Percentiles rank a stretch among this genome's conserved stretches.
phyloP scores from a whole-genome alignment of 2,113 vertebrate species.

The Mesoclemmys tuberculata region DNA sequence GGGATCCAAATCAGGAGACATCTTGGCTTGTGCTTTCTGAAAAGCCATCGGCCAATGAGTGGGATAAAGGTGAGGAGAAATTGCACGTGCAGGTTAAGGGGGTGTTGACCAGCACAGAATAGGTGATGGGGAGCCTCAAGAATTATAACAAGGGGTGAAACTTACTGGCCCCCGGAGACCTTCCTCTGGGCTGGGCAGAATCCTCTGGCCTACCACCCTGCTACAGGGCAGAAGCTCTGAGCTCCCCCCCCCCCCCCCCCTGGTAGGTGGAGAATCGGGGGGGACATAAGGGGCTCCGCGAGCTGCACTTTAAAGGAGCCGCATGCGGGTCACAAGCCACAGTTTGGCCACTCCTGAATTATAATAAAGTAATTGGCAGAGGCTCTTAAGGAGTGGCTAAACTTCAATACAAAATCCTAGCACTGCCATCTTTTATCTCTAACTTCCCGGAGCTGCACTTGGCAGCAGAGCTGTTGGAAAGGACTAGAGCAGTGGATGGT shows the following conservation, averaged over 20 bases:
- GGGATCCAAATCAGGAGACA: accelerated
- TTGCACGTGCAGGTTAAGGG: accelerated
- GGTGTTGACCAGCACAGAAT: neutral
- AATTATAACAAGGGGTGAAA: neutral
- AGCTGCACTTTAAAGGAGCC: too few relatives aligned
- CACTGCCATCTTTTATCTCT: too few relatives aligned
- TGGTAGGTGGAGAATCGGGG: too few relatives aligned
- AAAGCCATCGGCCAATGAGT: neutral
- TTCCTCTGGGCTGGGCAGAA: accelerated
- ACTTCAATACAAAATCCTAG: neutral
- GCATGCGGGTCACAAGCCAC: too few relatives aligned
- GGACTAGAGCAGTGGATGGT: neutral
- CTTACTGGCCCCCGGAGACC: accelerated
- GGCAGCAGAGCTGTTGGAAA: neutral
- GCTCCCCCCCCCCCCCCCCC: too few relatives aligned
- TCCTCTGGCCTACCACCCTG: too few relatives aligned
- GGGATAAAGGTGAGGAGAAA: neutral
- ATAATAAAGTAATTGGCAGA: neutral
- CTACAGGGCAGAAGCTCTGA: too few relatives aligned
- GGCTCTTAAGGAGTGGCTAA: neutral
- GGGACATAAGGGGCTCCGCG: too few relatives aligned
- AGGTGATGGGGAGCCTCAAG: neutral
- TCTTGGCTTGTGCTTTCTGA: too few relatives aligned
- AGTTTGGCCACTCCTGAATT: too few relatives aligned
- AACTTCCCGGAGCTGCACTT: too few relatives aligned